A percentile compares a stretch with the other conserved stretches of the same genome.
phyloP scores from a whole-genome alignment of 2,888 invertebrate species.

The Thereva nobilitata region DNA sequence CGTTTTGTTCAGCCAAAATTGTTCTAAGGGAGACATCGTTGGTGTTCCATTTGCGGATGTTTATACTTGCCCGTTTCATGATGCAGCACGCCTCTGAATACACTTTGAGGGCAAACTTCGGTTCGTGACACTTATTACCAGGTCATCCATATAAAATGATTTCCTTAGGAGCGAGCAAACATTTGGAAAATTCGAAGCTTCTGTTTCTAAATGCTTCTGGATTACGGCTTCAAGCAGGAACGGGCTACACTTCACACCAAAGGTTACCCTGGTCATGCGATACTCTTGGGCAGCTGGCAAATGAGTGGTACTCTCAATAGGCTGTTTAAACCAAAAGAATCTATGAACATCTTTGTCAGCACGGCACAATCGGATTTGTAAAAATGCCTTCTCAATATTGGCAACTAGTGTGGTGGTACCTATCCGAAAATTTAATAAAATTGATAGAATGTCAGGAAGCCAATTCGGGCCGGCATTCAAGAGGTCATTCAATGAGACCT shows the following conservation, averaged over 20 bases:
- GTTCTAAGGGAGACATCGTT: conserved; percentile 7
- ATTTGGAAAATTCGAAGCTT: neutral
- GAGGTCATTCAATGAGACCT: conserved; percentile 44
- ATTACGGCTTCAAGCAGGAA: neutral
- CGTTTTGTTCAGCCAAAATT: neutral
- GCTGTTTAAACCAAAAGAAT: conserved; percentile 42
- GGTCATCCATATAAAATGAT: neutral
- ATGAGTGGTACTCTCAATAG: conserved; percentile 6
- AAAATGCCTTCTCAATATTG: too few relatives aligned
- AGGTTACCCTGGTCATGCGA: conserved; percentile 34
- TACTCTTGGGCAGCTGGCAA: conserved; percentile 31
- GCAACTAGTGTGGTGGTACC: too few relatives aligned
- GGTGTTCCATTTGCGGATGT: conserved; percentile 27
- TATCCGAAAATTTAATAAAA: too few relatives aligned
- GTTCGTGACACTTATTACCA: conserved; percentile 8
- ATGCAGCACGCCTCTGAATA: conserved; percentile 3
- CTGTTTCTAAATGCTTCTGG: neutral
- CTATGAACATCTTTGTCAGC: conserved; percentile 41
- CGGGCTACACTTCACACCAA: neutral
- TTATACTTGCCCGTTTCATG: conserved; percentile 16
- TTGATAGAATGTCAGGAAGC: too few relatives aligned
- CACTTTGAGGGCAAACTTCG: neutral
- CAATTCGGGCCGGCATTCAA: too few relatives aligned
- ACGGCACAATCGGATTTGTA: neutral
- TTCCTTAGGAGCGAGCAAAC: neutral